phyloP scores from a whole-genome alignment of 2,797 vertebrate genomes.

The Valencia hispanica region DNA sequence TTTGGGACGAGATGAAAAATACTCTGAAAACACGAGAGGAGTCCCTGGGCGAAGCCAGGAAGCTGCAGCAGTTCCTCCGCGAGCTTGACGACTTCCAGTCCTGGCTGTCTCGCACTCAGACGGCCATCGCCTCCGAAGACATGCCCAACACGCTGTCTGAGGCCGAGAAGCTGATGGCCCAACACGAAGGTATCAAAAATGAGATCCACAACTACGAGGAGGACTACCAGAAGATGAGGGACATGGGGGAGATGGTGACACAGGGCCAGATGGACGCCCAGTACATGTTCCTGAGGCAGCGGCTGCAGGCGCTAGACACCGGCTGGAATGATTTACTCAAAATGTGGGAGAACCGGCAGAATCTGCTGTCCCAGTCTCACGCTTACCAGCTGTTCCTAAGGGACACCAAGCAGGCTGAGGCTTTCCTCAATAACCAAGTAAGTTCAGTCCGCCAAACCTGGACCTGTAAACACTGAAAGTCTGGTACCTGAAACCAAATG shows the following conservation, averaged over 20 bases:
- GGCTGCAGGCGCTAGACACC: slow-evolving; percentile 94
- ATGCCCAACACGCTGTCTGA: slow-evolving; percentile 95
- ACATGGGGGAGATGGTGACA: slow-evolving; percentile 99
- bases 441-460: not conserved
- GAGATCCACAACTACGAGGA: slow-evolving; percentile 97
- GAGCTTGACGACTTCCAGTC: slow-evolving; percentile 98
- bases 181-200: slow-evolving; percentile 96
- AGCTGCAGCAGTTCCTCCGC: slow-evolving; percentile 96
- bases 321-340: slow-evolving; percentile 99
- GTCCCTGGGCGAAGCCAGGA: slow-evolving; percentile 96
- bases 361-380: slow-evolving; percentile 94
- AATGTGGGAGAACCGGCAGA: slow-evolving; percentile 99
- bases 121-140: slow-evolving; percentile 95
- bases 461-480: not conserved
- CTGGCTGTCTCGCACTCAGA: slow-evolving; percentile 96
- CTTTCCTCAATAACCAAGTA: slow-evolving; percentile 89
- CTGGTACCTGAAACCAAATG: not conserved
- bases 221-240: slow-evolving; percentile 98
- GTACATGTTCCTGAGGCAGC: slow-evolving; percentile 96
- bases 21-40: slow-evolving; percentile 94
- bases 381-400: slow-evolving; percentile 95
- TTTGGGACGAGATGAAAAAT: slow-evolving; percentile 98
- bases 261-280: slow-evolving; percentile 95
- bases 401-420: slow-evolving; percentile 89
- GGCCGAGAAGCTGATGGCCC: slow-evolving; percentile 95